Percentiles rank a stretch among this genome's conserved stretches.
Conservation (phyloP, 2,888 invertebrate species). For the Micropterix aruncella region DNA sequence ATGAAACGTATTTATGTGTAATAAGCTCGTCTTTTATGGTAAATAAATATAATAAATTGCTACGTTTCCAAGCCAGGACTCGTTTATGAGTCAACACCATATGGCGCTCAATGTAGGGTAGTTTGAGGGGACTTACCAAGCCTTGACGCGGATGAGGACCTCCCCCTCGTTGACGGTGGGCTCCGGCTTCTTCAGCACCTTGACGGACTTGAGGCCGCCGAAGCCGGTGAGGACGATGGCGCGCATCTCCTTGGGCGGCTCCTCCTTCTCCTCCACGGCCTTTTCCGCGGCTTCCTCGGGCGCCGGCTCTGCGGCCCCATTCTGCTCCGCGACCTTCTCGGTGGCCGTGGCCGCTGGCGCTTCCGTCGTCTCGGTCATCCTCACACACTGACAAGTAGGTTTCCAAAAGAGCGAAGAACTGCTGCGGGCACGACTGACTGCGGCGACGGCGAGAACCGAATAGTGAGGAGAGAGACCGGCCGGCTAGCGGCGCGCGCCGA, state of each 20-base stretch:
- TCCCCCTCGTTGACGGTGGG: conserved; percentile 57
- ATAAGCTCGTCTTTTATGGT: too few relatives aligned
- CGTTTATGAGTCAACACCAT: too few relatives aligned
- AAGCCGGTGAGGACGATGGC: conserved; percentile 74
- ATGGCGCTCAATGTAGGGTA: too few relatives aligned
- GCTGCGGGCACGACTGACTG: too few relatives aligned
- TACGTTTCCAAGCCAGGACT: too few relatives aligned
- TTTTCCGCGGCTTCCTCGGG: conserved; percentile 38
- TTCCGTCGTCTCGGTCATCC: conserved; percentile 39
- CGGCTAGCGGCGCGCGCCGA: not conserved
- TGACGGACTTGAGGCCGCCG: conserved; percentile 75
- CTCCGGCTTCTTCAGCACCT: conserved; percentile 68
- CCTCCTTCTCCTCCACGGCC: conserved; percentile 37
- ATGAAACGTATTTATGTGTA: too few relatives aligned
- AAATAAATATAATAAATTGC: too few relatives aligned
- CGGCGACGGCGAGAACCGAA: not conserved
- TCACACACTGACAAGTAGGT: conserved; percentile 18
- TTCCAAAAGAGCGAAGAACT: too few relatives aligned
- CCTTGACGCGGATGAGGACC: conserved; percentile 70
- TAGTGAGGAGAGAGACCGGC: not conserved
- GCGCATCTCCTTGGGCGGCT: conserved; percentile 69
- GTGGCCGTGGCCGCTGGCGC: conserved; percentile 37
- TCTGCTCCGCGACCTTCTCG: conserved; percentile 34
- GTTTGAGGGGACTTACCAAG: conserved; percentile 65
- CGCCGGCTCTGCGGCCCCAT: conserved; percentile 33